Evolutionary conservation across 2,113 vertebrate genomes (phyloP).

Genomic region (Theristicus caerulescens): DNA sequence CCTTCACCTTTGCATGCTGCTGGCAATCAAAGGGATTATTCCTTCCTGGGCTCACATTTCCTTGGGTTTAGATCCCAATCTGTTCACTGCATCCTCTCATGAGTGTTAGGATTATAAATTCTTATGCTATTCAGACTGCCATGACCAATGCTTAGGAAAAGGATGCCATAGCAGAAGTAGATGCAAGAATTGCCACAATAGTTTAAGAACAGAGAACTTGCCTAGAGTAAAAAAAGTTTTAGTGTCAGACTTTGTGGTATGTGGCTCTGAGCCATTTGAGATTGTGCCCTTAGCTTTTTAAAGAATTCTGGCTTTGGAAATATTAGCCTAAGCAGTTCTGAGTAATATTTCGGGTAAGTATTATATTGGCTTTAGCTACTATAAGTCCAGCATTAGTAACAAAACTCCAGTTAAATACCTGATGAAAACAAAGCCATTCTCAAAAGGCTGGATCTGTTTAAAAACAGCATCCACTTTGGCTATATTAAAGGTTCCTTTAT

Average conservation of each 20-base stretch:
- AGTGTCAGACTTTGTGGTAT: not conserved
- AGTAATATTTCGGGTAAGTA: constrained; percentile 59
- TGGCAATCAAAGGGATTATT: constrained; percentile 6
- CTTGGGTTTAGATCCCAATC: constrained; percentile 15
- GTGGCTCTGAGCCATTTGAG: constrained; percentile 33
- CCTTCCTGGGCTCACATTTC: constrained; percentile 19
- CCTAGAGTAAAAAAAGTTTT: not conserved
- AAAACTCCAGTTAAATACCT: constrained; percentile 52
- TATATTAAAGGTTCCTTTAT: constrained; percentile 17
- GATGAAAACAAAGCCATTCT: constrained; percentile 31
- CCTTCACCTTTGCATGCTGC: not conserved
- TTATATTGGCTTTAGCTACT: constrained; percentile 59
- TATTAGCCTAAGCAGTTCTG: constrained; percentile 59
- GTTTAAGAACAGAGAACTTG: not conserved
- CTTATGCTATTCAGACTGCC: not conserved
- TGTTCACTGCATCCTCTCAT: not conserved
- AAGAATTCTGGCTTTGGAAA: constrained; percentile 54
- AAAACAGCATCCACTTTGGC: constrained; percentile 5
- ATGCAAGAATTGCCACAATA: not conserved
- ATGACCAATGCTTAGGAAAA: not conserved
- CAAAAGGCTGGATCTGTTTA: constrained; percentile 14
- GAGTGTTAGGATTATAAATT: constrained; percentile 1
- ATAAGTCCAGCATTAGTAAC: constrained; percentile 64
- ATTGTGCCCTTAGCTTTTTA: constrained; percentile 20
- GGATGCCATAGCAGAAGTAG: not conserved